These are phyloP conservation scores for Sabatieria punctata DNA, from an alignment of 2,888 invertebrate species.

Conservation along the genomic window DNA sequence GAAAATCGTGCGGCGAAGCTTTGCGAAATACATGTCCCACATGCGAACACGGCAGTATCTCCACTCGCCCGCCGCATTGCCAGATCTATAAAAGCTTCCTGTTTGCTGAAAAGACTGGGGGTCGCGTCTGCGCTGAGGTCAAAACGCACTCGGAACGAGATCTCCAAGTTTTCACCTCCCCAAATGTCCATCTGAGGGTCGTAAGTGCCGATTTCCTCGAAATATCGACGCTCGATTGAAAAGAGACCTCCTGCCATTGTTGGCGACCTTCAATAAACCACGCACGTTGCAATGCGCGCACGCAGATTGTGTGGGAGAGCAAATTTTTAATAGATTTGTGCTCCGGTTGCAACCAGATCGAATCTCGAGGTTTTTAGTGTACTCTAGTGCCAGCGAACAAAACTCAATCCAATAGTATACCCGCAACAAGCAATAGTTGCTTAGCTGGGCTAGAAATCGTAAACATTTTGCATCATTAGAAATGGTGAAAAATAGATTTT, in stretches of 20 bases:
- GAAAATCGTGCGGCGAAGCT: constrained; percentile 40
- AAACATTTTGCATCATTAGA: too few species aligned
- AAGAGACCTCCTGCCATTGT: constrained; percentile 92
- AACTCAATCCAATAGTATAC: too few species aligned
- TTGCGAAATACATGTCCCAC: constrained; percentile 32
- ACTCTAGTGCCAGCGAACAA: too few species aligned
- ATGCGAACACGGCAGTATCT: constrained; percentile 29
- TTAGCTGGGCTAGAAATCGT: too few species aligned
- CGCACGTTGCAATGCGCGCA: constrained; percentile 19
- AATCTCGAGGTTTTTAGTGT: too few species aligned
- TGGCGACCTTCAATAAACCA: too few species aligned
- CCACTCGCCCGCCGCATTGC: constrained; percentile 31
- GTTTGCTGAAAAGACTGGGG: not conserved
- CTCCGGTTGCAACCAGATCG: not conserved
- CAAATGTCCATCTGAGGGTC: constrained; percentile 60
- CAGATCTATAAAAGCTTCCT: constrained; percentile 21
- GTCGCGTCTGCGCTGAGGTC: not conserved
- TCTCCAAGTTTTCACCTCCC: constrained; percentile 95
- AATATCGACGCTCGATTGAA: constrained; percentile 63
- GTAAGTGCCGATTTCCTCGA: constrained; percentile 61
- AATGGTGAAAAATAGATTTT: too few species aligned
- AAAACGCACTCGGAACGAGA: constrained; percentile 62
- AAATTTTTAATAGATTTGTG: not conserved
- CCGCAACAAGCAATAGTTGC: too few species aligned
- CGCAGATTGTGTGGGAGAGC: not conserved